phyloP scores from a whole-genome alignment of 2,888 invertebrate genomes.

The Neoascia interrupta region DNA sequence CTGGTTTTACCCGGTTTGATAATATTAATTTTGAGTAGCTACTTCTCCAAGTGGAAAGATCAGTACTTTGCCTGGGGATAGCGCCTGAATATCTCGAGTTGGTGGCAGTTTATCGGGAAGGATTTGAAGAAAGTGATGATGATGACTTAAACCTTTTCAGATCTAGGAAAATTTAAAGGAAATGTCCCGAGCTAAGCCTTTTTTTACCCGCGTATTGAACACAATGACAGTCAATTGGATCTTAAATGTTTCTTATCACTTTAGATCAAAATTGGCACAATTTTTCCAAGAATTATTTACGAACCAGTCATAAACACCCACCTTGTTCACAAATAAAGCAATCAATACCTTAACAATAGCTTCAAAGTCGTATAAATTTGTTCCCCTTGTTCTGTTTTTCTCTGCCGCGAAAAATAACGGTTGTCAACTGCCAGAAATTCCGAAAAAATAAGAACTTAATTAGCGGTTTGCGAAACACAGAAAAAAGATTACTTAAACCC shows the following conservation, averaged over 20 bases:
- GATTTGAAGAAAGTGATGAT: no score
- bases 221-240: no score
- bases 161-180: no score
- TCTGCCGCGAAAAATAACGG: slow-evolving; percentile 9
- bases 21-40: no score
- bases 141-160: no score
- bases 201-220: no score
- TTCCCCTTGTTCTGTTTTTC: slow-evolving; percentile 19
- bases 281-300: slow-evolving; percentile 15
- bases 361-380: slow-evolving; percentile 51
- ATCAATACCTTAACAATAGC: slow-evolving; percentile 46
- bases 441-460: slow-evolving; percentile 63
- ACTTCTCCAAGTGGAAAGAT: no score
- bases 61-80: no score
- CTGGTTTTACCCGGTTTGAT: no score
- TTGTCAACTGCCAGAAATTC: slow-evolving; percentile 57
- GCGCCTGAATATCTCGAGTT: no score
- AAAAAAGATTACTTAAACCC: slow-evolving; percentile 17
- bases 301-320: slow-evolving; percentile 56
- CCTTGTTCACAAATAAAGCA: slow-evolving; percentile 52
- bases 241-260: not conserved
- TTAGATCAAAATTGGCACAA: slow-evolving; percentile 4
- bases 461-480: slow-evolving; percentile 35
- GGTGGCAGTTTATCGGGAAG: no score
- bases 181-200: no score